Percentiles rank a stretch among this genome's conserved stretches.
Evolutionary conservation across 2,113 vertebrate genomes (phyloP).

Genomic region (Hassar affinis): DNA sequence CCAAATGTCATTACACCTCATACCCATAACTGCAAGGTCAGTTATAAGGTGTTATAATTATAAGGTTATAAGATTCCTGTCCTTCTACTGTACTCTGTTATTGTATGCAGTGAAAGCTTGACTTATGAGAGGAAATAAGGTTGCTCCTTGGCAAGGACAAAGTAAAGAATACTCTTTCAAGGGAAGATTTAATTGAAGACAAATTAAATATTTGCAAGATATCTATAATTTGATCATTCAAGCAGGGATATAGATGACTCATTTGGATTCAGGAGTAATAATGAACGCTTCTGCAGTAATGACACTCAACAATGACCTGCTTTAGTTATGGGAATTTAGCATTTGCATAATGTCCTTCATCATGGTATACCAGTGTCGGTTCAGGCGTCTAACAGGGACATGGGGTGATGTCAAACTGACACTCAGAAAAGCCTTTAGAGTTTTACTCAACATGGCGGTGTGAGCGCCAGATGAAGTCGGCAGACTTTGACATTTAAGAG

Average conservation of each 20-base stretch:
- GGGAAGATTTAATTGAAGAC: background rate
- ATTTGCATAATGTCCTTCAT: constrained; percentile 71
- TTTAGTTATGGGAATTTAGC: constrained; percentile 38
- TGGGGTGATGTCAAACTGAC: constrained; percentile 46
- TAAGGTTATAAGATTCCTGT: constrained; percentile 11
- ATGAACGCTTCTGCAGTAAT: constrained; percentile 43
- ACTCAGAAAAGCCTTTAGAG: constrained; percentile 45
- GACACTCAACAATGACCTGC: constrained; percentile 45
- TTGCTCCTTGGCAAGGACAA: constrained; percentile 10
- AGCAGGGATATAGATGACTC: constrained; percentile 2
- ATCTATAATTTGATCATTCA: constrained; percentile 9
- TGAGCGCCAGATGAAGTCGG: constrained; percentile 40
- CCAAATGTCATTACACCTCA: too few species aligned
- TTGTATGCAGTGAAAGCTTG: constrained; percentile 6
- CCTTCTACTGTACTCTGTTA: constrained; percentile 14
- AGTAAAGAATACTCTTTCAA: background rate
- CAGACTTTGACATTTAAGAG: constrained; percentile 27
- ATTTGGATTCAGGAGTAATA: constrained; percentile 54
- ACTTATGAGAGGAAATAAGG: background rate
- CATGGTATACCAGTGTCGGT: constrained; percentile 59
- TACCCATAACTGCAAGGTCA: constrained; percentile 27
- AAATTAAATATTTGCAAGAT: background rate
- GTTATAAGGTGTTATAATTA: constrained; percentile 3
- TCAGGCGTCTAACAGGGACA: constrained; percentile 63
- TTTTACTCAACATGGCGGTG: constrained; percentile 38